Percentiles rank a stretch among this genome's conserved stretches.
Conservation (phyloP, 2,888 invertebrate species). For the Steinernema hermaphroditum region DNA sequence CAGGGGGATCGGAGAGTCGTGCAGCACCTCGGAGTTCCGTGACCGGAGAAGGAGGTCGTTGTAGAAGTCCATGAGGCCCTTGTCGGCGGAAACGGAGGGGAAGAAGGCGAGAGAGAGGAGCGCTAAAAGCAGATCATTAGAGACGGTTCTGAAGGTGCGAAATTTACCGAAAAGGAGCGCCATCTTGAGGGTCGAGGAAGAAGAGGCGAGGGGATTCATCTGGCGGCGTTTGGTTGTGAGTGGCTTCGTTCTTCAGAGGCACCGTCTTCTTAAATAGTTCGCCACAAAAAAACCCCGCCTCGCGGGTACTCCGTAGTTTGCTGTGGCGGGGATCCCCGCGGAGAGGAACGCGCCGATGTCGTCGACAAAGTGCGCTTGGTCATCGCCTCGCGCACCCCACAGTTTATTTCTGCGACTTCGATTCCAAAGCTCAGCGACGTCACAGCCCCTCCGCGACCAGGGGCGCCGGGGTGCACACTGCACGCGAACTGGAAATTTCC, state of each 20-base stretch:
- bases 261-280: not conserved
- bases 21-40: not conserved
- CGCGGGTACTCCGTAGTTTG: not conserved
- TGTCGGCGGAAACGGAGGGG: not conserved
- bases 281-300: slow-evolving; percentile 8
- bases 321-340: not conserved
- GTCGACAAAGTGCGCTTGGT: slow-evolving; percentile 13
- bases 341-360: not conserved
- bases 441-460: not conserved
- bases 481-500: not conserved
- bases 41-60: not conserved
- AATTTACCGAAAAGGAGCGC: not conserved
- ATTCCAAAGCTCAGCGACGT: not conserved
- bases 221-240: not conserved
- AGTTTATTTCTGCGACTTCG: not conserved
- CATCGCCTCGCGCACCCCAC: not conserved
- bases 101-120: not conserved
- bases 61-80: slow-evolving; percentile 1
- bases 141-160: not conserved
- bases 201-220: not conserved
- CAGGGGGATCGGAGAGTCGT: not conserved
- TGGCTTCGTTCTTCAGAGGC: not conserved
- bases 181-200: not conserved
- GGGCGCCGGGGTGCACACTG: not conserved
- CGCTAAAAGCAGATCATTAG: not conserved